phyloP scores from a whole-genome alignment of 2,888 invertebrate species.

The Plebejus melissa region DNA sequence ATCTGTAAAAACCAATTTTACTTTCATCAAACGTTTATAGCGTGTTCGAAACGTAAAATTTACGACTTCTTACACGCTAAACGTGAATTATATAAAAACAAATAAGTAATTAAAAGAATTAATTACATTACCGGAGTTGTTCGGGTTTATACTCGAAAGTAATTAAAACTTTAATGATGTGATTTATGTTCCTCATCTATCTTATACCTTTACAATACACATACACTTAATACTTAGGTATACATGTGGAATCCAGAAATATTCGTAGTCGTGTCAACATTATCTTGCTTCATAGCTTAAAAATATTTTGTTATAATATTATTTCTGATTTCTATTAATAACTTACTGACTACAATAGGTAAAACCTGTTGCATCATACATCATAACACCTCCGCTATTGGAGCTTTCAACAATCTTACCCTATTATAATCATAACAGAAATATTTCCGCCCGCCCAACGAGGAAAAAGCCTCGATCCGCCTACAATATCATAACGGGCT shows the following conservation, averaged over 20 bases:
- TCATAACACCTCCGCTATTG: constrained; percentile 39
- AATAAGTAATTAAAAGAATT: constrained; percentile 19
- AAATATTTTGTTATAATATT: not conserved
- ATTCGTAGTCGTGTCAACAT: too few species aligned
- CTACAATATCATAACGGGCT: constrained; percentile 77
- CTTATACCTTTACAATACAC: not conserved
- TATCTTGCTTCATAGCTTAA: too few species aligned
- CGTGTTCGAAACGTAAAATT: constrained; percentile 10
- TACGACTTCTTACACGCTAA: constrained; percentile 18
- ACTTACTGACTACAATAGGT: not conserved
- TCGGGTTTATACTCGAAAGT: constrained; percentile 13
- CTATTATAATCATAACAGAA: constrained; percentile 73
- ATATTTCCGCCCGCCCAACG: constrained; percentile 74
- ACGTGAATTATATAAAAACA: constrained; percentile 18
- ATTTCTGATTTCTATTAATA: not conserved
- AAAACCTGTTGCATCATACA: not conserved
- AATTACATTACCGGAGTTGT: constrained; percentile 20
- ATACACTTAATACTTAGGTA: not conserved
- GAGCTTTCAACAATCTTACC: constrained; percentile 46
- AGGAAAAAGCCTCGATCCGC: constrained; percentile 71
- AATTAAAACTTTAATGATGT: constrained; percentile 17
- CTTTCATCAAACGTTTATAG: constrained; percentile 10
- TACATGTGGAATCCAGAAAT: not conserved
- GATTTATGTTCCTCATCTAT: constrained; percentile 11
- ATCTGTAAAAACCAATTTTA: constrained; percentile 11